Evolutionary conservation across 2,888 invertebrate species (phyloP).

Genomic region (Amphimallon solstitiale): DNA sequence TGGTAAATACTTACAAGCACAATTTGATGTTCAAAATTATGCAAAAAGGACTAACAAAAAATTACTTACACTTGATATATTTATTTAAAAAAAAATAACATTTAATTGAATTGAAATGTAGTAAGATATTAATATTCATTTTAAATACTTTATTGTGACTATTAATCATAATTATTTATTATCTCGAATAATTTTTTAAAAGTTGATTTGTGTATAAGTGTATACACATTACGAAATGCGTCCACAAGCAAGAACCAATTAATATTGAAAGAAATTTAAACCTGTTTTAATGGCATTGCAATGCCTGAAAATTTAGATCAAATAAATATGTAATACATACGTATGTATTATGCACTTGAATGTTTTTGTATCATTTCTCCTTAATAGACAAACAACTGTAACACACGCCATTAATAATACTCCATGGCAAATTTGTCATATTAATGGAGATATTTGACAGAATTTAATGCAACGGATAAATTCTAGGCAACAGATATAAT

Average conservation of each 20-base stretch:
- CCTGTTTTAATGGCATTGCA: conserved; percentile 23
- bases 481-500: background rate
- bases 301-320: conserved; percentile 26
- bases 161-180: conserved; percentile 28
- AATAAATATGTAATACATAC: background rate
- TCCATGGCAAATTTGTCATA: conserved; percentile 10
- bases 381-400: background rate
- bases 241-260: conserved; percentile 21
- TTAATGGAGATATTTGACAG: conserved; percentile 9
- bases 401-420: background rate
- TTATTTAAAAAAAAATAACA: too few species aligned
- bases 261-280: conserved; percentile 12
- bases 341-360: background rate
- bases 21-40: too few species aligned
- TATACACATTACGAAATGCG: conserved; percentile 7
- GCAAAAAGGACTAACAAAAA: background rate
- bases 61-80: too few species aligned
- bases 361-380: conserved; percentile 3
- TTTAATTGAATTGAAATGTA: too few species aligned
- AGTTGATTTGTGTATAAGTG: background rate
- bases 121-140: background rate
- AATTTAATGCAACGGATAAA: conserved; percentile 1
- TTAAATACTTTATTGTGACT: conserved; percentile 26
- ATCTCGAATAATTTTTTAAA: conserved; percentile 19
- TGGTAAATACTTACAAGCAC: too few species aligned